Base-by-base conservation (phyloP, 2,888 invertebrate species). In the Hesperia comma region DNA sequence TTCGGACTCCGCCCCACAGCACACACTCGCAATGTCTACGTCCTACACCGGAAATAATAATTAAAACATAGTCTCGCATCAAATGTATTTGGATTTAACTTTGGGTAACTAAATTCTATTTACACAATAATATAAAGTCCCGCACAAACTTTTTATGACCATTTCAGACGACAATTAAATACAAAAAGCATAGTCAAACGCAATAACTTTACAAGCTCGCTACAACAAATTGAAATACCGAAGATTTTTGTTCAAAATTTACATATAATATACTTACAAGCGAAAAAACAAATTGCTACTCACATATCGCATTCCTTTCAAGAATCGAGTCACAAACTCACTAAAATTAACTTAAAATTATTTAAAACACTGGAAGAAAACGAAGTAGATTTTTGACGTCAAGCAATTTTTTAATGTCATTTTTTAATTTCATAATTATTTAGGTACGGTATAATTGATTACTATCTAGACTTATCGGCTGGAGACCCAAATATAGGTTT, bases 221-320 rank as follows among this genome's bases (percentile, higher is more conserved):
- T 81, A 83, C 84, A 88, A 82, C 79, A 86, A 86, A 66, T 78
- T 79, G 75, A 79, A 80, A 77, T 46, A 33, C 43, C 58, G 75
- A 75, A 79, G 77, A 77, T 77, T 78, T 83, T 81, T 87, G 77
- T 84, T 87, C 91, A 91, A 88, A 92, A 91, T 91, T 74, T 91
- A 91, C 91, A 91, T 87, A 90, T 86, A 86, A 84, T 79, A 77
- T 81, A 88, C 87, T 90, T 90, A 92, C 89, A 90, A 81, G 84
- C 87, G 80, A 86, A 77, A 82, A 82, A 82, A 75, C 73, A 84
- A 88, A 84, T 78, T 72, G 79, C 78, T 79, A 79, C 73, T 72
- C 74, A 77, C 78, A 79, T 64, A 67, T 61, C 56, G 49, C 61
- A 40, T 40, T 51, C 41, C 61, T 21, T 51, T 17, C 53, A 54